These are phyloP conservation scores for Tragelaphus buxtoni DNA, from an alignment of 2,113 vertebrate genomes.

Conservation along the genomic window DNA sequence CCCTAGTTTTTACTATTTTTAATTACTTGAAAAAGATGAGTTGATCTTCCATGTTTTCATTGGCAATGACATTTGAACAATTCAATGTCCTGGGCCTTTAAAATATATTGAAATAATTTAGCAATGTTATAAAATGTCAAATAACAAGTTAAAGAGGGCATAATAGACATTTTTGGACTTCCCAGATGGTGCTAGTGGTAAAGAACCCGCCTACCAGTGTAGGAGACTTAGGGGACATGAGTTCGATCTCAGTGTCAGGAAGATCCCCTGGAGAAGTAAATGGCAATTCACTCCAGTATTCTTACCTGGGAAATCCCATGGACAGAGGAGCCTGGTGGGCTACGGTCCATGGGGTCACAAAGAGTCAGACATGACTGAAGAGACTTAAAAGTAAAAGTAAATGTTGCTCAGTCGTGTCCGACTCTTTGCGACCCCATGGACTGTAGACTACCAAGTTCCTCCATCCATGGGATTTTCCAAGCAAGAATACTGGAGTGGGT, in stretches of 20 bases:
- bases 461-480: no score
- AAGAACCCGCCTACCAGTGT: background rate
- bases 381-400: background rate
- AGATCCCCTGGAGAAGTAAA: background rate
- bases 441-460: no score
- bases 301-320: background rate
- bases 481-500: no score
- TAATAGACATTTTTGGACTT: background rate
- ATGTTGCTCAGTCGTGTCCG: no score
- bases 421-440: no score
- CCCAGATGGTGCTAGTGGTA: background rate
- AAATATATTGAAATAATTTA: conserved; percentile 49
- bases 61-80: background rate
- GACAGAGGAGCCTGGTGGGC: background rate
- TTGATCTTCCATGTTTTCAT: background rate
- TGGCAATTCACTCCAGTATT: background rate
- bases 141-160: background rate
- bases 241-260: background rate
- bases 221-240: background rate
- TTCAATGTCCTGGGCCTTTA: background rate
- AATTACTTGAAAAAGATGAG: background rate
- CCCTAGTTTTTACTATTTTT: background rate
- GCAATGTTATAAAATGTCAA: conserved; percentile 15
- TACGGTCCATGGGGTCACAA: background rate
- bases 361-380: background rate